These are phyloP conservation scores for Agapostemon virescens DNA, from an alignment of 2,888 invertebrate species.

Conservation along the genomic window DNA sequence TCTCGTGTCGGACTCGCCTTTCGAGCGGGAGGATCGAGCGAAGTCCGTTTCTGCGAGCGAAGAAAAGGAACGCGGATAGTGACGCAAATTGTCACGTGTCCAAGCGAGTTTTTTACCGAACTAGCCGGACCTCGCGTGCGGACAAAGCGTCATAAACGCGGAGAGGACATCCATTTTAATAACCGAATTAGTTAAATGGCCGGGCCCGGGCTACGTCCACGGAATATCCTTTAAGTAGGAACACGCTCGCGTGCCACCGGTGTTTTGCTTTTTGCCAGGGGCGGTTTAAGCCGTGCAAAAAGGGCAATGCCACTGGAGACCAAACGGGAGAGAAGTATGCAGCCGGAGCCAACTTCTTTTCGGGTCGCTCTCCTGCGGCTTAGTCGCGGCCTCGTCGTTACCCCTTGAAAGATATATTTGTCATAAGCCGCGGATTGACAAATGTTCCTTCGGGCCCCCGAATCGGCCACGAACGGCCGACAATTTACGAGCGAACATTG, in stretches of 20 bases:
- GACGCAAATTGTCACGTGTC: slow-evolving; percentile 57
- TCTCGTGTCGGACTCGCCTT: slow-evolving; percentile 36
- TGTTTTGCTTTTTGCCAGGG: slow-evolving; percentile 59
- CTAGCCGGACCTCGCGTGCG: slow-evolving; percentile 49
- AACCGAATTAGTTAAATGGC: slow-evolving; percentile 72
- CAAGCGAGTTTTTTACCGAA: slow-evolving; percentile 43
- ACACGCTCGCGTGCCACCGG: slow-evolving; percentile 67
- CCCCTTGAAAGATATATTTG: slow-evolving; percentile 55
- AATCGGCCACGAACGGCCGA: slow-evolving; percentile 41
- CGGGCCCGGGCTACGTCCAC: slow-evolving; percentile 47
- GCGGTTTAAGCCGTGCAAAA: slow-evolving; percentile 58
- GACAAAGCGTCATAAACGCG: slow-evolving; percentile 59
- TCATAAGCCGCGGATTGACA: slow-evolving; percentile 60
- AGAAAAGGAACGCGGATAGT: slow-evolving; percentile 17
- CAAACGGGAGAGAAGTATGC: slow-evolving; percentile 57
- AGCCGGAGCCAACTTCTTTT: slow-evolving; percentile 47
- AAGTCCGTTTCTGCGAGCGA: slow-evolving; percentile 23
- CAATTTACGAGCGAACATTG: slow-evolving; percentile 52
- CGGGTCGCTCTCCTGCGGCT: slow-evolving; percentile 53
- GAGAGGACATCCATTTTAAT: slow-evolving; percentile 72
- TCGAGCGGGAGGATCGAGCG: neutral
- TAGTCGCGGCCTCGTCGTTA: slow-evolving; percentile 45
- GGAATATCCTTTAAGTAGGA: slow-evolving; percentile 47
- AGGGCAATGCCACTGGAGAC: slow-evolving; percentile 56
- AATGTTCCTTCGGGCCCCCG: slow-evolving; percentile 49